phyloP scores from a whole-genome alignment of 1,140 invertebrate genomes.

The Philopotamus ludificatus region DNA sequence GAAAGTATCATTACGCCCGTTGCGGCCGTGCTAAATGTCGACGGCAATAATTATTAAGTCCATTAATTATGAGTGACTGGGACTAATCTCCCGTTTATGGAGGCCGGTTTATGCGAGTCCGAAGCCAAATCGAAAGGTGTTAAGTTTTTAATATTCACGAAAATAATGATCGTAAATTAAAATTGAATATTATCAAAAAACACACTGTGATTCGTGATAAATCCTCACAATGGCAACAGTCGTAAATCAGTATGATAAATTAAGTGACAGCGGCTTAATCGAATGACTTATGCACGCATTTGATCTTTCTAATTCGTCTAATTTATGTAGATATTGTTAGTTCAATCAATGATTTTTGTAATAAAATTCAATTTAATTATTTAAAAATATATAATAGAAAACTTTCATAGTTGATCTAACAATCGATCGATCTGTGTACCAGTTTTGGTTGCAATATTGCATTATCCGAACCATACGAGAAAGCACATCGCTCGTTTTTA shows the following conservation, averaged over 20 bases:
- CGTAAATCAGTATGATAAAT: neutral
- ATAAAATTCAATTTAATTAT: no score
- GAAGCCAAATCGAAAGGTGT: neutral
- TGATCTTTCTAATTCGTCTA: no score
- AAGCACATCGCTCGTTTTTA: neutral
- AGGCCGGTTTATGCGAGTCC: neutral
- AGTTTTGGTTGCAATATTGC: neutral
- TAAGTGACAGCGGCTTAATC: neutral
- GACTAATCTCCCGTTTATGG: conserved; percentile 15
- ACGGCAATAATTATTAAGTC: conserved; percentile 19
- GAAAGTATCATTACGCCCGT: conserved; percentile 10
- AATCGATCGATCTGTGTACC: neutral
- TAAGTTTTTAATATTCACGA: no score
- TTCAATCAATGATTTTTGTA: no score
- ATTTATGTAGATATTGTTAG: no score
- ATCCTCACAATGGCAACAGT: neutral
- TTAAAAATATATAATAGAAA: neutral
- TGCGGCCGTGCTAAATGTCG: conserved; percentile 11
- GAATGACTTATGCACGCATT: neutral
- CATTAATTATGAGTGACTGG: conserved; percentile 28
- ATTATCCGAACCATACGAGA: neutral
- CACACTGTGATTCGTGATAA: neutral
- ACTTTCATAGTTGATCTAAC: neutral
- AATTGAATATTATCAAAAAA: neutral
- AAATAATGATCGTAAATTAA: neutral